phyloP scores from a whole-genome alignment of 2,113 vertebrate species.

The Litocranius walleri region DNA sequence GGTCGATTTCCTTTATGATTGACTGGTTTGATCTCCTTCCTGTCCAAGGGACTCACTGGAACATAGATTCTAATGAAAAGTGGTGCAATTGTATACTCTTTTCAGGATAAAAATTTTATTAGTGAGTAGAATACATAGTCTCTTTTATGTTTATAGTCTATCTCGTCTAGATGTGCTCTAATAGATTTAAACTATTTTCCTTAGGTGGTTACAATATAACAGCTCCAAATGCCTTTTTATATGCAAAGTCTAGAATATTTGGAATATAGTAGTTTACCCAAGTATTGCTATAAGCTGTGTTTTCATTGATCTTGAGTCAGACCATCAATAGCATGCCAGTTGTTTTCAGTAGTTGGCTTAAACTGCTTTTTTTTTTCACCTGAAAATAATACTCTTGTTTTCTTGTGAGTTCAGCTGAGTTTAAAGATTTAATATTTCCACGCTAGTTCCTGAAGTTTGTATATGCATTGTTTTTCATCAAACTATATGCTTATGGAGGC shows the following conservation, averaged over 20 bases:
- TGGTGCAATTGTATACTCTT: background rate
- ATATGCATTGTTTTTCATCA: background rate
- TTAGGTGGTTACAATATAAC: background rate
- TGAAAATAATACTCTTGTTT: background rate
- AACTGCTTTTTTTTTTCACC: background rate
- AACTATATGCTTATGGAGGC: background rate
- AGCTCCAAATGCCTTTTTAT: background rate
- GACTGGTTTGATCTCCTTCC: background rate
- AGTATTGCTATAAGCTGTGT: background rate
- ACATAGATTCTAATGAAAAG: background rate
- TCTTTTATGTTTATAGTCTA: background rate
- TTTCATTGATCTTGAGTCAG: background rate
- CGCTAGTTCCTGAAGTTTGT: background rate
- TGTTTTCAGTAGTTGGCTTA: background rate
- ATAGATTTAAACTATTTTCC: conserved; percentile 5
- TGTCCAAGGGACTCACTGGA: background rate
- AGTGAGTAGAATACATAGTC: background rate
- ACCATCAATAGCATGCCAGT: background rate
- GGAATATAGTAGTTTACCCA: background rate
- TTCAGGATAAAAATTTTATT: background rate
- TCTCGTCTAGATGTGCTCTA: background rate
- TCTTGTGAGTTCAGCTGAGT: background rate
- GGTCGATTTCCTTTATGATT: background rate
- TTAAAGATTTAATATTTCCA: background rate
- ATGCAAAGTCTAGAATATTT: background rate